Evolutionary conservation across 2,888 invertebrate genomes (phyloP), one percentile per base, ranked within the genome.

Genomic region (Plebejus anna): DNA sequence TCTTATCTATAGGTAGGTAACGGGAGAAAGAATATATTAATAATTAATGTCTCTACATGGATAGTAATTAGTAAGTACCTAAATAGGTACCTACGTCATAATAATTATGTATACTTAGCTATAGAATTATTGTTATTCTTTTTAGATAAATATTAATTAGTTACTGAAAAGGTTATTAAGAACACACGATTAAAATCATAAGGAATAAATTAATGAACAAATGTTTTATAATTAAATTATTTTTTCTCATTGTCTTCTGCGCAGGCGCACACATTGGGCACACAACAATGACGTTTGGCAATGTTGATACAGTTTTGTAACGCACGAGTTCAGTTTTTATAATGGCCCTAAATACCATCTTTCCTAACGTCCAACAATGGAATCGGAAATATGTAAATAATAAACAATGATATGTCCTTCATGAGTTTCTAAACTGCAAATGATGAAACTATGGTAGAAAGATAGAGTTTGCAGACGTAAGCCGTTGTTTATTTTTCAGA

Each of bases 241-340:
- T 66, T 66, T 28, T 28, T 13, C 66, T 32, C 5, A 66, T 66
- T 66, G 66, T 66, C 5, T 61, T 61, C 3, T 61, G 28, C n/a
- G 11, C 22, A 16, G 28, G 6, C 2, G 7, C 22, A 61, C 66
- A 66, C 32, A 32, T 9, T 28, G 13, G 66, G 32, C 66, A 66
- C 76, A 76, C 76, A 80, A 80, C 79, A 79, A 80, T 80, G 78
- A 55, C 55, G 76, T 80, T 79, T 80, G 59, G 81, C 78, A 80
- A 81, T 78, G 76, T 75, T 79, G 79, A 75, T 79, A 79, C 76
- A 78, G 78, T 83, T 83, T 81, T 80, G 82, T 80, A 82, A 83
- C 80, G 81, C 78, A 81, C 81, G 79, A 80, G 78, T 77, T 79
- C 78, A 57, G 9, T 71, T 71, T 57, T 76, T 76, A 76, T 71